These are phyloP conservation scores for Dolomedes plantarius DNA, from an alignment of 2,888 invertebrate species.

Conservation along the genomic window DNA sequence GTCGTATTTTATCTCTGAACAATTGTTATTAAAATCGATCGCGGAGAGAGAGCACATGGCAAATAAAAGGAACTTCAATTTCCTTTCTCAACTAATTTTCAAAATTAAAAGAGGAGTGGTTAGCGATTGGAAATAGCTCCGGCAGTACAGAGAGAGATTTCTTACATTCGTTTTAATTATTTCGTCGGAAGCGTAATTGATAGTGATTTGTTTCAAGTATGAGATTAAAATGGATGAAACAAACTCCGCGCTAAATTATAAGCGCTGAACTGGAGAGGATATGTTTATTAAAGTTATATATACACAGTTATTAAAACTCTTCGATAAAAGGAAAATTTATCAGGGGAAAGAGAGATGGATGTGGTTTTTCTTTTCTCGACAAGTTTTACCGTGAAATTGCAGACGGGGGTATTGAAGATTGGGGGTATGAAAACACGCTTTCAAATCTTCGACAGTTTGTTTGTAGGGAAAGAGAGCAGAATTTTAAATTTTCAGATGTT, in stretches of 20 bases:
- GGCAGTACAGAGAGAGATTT: not conserved
- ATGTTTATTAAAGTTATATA: not conserved
- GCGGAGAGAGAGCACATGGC: not conserved
- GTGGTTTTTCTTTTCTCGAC: too few species aligned
- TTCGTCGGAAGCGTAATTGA: not conserved
- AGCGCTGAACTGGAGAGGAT: not conserved
- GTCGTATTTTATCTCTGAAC: constrained; percentile 8
- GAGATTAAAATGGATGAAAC: not conserved
- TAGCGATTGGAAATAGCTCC: not conserved
- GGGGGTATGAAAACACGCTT: too few species aligned
- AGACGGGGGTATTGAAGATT: too few species aligned
- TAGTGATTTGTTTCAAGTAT: not conserved
- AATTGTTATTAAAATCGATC: constrained; percentile 32
- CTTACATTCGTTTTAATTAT: constrained; percentile 1
- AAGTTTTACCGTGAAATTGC: too few species aligned
- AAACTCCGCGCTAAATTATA: not conserved
- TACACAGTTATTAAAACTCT: too few species aligned
- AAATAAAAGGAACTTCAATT: constrained; percentile 10
- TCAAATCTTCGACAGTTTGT: too few species aligned
- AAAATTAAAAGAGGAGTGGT: constrained; percentile 12
- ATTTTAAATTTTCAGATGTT: too few species aligned
- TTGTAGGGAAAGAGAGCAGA: too few species aligned
- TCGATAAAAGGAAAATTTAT: too few species aligned
- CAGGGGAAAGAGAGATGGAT: too few species aligned
- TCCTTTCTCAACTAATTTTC: constrained; percentile 18